Percentiles rank a stretch among this genome's conserved stretches.
Evolutionary conservation across 2,113 vertebrate genomes (phyloP).

Genomic region (Corydoras sp.): DNA sequence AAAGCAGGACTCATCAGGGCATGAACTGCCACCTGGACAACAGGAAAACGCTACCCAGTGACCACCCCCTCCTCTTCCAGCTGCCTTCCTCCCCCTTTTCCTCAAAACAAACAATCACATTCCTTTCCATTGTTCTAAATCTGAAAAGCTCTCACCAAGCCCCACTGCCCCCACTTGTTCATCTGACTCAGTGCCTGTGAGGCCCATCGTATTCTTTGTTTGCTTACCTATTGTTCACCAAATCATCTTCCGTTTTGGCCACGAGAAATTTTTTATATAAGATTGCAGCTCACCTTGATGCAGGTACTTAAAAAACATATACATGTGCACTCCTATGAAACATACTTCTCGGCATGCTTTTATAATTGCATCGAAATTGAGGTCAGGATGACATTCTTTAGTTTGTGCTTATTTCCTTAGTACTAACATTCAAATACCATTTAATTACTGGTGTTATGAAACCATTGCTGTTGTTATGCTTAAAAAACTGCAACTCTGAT

Average conservation of each 20-base stretch:
- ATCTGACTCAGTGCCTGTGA: neutral
- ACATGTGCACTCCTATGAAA: neutral
- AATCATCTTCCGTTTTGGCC: neutral
- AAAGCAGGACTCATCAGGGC: conserved; percentile 29
- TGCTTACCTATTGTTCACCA: neutral
- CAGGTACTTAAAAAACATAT: neutral
- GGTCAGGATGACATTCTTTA: too few species aligned
- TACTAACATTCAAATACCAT: too few species aligned
- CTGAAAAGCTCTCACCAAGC: conserved; percentile 25
- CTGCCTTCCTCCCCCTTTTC: conserved; percentile 38
- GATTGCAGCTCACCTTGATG: neutral
- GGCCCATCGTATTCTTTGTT: neutral
- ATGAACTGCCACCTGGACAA: conserved; percentile 48
- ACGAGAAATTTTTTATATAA: conserved; percentile 2
- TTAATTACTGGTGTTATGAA: too few species aligned
- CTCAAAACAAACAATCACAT: conserved; percentile 52
- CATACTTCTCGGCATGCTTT: conserved; percentile 4
- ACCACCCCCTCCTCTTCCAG: conserved; percentile 11
- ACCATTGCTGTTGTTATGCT: too few species aligned
- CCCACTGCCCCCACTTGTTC: neutral
- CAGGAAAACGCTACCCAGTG: conserved; percentile 41
- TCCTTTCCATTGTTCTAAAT: conserved; percentile 50
- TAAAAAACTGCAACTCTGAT: too few species aligned
- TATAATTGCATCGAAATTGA: neutral
- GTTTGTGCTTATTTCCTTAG: too few species aligned